Evolutionary conservation across 2,888 invertebrate species (phyloP).

Genomic region (Auanema freiburgensis): DNA sequence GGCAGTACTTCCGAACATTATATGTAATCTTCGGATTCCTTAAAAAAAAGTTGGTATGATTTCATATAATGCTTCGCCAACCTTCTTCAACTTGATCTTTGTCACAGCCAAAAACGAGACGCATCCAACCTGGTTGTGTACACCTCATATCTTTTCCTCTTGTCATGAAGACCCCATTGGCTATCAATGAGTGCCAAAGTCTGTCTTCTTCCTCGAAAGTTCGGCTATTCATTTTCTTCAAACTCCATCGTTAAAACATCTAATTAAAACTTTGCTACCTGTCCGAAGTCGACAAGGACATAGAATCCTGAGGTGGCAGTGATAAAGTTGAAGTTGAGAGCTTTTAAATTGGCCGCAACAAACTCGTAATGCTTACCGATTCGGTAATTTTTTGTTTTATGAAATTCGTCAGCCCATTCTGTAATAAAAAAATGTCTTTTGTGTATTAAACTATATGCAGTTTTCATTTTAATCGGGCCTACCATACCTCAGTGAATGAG

Average conservation of each 20-base stretch:
- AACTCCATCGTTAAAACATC: neutral
- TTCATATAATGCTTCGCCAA: too few species aligned
- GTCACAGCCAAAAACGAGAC: conserved; percentile 56
- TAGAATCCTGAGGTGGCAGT: conserved; percentile 41
- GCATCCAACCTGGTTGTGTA: conserved; percentile 61
- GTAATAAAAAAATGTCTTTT: neutral
- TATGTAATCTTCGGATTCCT: conserved; percentile 19
- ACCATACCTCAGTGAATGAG: too few species aligned
- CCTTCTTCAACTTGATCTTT: conserved; percentile 55
- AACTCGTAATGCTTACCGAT: conserved; percentile 39
- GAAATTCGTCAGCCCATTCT: conserved; percentile 39
- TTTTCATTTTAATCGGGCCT: too few species aligned
- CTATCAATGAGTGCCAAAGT: conserved; percentile 28
- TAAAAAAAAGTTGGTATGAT: conserved; percentile 9
- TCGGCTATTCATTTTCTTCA: conserved; percentile 25
- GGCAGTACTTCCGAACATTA: conserved; percentile 5
- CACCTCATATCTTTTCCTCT: conserved; percentile 54
- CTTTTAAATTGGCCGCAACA: conserved; percentile 31
- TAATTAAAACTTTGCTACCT: conserved; percentile 20
- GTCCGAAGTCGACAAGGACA: conserved; percentile 42
- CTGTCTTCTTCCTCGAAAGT: conserved; percentile 30
- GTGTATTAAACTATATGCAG: too few species aligned
- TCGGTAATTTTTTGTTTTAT: conserved; percentile 29
- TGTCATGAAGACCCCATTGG: conserved; percentile 53
- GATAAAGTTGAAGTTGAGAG: conserved; percentile 37